These are phyloP conservation scores for Hybognathus amarus DNA, from an alignment of 2,797 vertebrate species.

Conservation along the genomic window DNA sequence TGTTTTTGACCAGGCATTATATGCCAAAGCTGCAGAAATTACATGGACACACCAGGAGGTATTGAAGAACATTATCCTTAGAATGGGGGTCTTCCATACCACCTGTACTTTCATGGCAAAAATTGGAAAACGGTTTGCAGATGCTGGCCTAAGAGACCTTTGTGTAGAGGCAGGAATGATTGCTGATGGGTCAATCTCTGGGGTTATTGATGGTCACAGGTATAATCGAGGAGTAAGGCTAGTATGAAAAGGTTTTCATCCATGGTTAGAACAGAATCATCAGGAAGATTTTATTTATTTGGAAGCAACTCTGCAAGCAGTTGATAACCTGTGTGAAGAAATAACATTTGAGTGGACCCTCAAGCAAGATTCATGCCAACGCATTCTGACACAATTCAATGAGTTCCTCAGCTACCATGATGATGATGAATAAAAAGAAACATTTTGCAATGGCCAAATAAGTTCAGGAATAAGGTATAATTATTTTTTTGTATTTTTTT, in stretches of 20 bases:
- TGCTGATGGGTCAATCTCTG: neutral
- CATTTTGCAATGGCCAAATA: neutral
- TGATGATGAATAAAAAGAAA: neutral
- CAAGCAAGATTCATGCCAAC: neutral
- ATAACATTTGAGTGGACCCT: neutral
- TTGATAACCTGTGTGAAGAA: neutral
- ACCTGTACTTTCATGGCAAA: neutral
- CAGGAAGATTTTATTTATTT: neutral
- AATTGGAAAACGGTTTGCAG: neutral
- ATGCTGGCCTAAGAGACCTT: neutral
- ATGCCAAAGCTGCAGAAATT: neutral
- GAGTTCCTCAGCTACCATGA: neutral
- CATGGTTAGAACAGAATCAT: neutral
- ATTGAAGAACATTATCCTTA: neutral
- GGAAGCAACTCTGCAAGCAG: neutral
- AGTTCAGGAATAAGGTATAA: neutral
- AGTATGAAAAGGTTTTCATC: neutral
- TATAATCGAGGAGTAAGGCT: neutral
- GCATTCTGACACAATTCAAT: neutral
- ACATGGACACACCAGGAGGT: neutral
- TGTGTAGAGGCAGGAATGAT: neutral
- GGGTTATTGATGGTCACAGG: neutral
- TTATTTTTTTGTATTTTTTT: neutral
- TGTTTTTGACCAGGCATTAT: neutral
- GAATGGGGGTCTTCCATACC: neutral